phyloP scores from a whole-genome alignment of 2,888 invertebrate species.

The Axea sp. region DNA sequence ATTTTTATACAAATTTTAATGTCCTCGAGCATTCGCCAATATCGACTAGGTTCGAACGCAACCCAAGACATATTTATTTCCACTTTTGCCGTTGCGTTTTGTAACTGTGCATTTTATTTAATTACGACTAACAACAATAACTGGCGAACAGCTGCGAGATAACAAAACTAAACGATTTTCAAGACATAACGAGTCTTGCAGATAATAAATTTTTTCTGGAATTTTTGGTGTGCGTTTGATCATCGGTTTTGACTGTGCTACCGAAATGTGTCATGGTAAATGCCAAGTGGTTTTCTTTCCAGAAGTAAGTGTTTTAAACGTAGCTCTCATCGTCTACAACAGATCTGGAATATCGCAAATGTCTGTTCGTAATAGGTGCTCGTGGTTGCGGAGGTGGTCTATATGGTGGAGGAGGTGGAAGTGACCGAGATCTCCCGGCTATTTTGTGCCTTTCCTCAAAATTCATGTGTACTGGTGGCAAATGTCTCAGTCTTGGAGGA shows the following conservation, averaged over 20 bases:
- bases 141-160: constrained; percentile 19
- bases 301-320: constrained; percentile 68
- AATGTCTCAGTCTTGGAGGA: constrained; percentile 83
- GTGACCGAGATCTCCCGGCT: constrained; percentile 76
- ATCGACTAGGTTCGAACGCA: constrained; percentile 56
- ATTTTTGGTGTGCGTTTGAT: constrained; percentile 52
- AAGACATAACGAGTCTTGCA: constrained; percentile 19
- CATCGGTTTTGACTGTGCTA: constrained; percentile 19
- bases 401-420: constrained; percentile 77
- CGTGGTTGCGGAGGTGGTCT: constrained; percentile 77
- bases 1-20: constrained; percentile 25
- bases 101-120: constrained; percentile 19
- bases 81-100: constrained; percentile 1
- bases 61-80: not conserved
- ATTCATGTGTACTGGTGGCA: constrained; percentile 84
- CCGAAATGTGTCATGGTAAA: constrained; percentile 30
- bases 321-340: constrained; percentile 78
- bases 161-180: constrained; percentile 36
- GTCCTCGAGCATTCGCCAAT: constrained; percentile 31
- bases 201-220: not conserved
- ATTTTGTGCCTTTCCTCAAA: constrained; percentile 81
- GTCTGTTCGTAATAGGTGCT: constrained; percentile 74
- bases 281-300: constrained; percentile 8
- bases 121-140: constrained; percentile 50
- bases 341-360: constrained; percentile 75